Conservation (phyloP, 1,140 invertebrate genomes). For the Palaemon carinicauda region DNA sequence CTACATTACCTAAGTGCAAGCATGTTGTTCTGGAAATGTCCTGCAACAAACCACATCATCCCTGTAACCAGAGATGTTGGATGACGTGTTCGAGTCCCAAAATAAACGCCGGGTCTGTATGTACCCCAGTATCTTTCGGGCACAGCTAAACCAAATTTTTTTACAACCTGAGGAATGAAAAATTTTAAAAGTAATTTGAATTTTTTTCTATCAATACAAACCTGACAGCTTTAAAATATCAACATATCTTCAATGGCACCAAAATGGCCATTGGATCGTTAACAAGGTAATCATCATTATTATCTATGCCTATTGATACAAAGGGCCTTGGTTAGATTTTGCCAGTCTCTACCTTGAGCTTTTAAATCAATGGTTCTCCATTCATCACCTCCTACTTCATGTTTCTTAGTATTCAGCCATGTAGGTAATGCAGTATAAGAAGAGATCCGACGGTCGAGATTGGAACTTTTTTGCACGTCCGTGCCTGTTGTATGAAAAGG, state of each 20-base stretch:
- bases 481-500: no score
- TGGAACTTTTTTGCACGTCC: no score
- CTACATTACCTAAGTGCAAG: constrained; percentile 73
- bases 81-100: constrained; percentile 89
- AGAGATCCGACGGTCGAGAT: no score
- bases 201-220: neutral
- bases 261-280: no score
- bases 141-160: constrained; percentile 74
- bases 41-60: constrained; percentile 95
- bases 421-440: no score
- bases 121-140: constrained; percentile 91
- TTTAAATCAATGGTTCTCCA: no score
- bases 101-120: constrained; percentile 87
- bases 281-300: no score
- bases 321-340: neutral
- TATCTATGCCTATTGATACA: neutral
- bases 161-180: constrained; percentile 69
- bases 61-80: constrained; percentile 88
- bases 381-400: no score
- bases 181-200: neutral
- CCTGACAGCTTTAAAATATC: neutral
- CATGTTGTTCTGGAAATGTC: constrained; percentile 71
- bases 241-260: neutral
- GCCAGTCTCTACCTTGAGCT: no score
- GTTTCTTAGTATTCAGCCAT: no score